A percentile compares a stretch with the other conserved stretches of the same genome.
phyloP scores from a whole-genome alignment of 2,888 invertebrate species.

The Noctua fimbriata region DNA sequence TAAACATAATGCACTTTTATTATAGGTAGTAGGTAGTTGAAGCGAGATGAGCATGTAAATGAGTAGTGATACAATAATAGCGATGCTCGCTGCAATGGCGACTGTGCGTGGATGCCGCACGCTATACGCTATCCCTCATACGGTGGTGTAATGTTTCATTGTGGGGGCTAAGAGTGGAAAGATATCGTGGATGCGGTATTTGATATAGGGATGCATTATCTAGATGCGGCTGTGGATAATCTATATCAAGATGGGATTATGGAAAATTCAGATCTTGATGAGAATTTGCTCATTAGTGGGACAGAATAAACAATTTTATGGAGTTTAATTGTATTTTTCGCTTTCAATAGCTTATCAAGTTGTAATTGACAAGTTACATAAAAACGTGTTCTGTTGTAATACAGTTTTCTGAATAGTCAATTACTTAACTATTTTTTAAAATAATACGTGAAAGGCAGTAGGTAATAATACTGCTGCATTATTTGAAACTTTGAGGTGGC shows the following conservation, averaged over 20 bases:
- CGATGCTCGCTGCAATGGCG: slow-evolving; percentile 45
- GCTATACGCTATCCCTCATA: slow-evolving; percentile 81
- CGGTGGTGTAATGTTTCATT: slow-evolving; percentile 79
- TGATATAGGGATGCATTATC: not conserved
- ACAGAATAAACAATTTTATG: not conserved
- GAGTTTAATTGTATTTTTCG: not conserved
- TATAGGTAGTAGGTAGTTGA: slow-evolving; percentile 47
- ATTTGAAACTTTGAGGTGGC: not conserved
- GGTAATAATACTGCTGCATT: too few relatives aligned
- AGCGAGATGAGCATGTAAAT: slow-evolving; percentile 59
- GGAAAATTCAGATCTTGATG: too few relatives aligned
- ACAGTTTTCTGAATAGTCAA: not conserved
- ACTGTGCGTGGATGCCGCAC: slow-evolving; percentile 57
- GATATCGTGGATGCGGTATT: slow-evolving; percentile 69
- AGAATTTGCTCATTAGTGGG: not conserved
- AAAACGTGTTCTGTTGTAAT: not conserved
- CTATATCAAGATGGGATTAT: not conserved
- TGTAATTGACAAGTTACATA: not conserved
- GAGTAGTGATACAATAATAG: slow-evolving; percentile 50
- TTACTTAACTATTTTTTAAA: not conserved
- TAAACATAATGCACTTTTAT: not conserved
- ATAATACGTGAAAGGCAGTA: not conserved
- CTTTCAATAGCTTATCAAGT: not conserved
- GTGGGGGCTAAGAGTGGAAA: slow-evolving; percentile 55
- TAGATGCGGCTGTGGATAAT: not conserved